These are phyloP conservation scores for Phocoena phocoena DNA, from an alignment of 2,113 vertebrate species.

Conservation along the genomic window DNA sequence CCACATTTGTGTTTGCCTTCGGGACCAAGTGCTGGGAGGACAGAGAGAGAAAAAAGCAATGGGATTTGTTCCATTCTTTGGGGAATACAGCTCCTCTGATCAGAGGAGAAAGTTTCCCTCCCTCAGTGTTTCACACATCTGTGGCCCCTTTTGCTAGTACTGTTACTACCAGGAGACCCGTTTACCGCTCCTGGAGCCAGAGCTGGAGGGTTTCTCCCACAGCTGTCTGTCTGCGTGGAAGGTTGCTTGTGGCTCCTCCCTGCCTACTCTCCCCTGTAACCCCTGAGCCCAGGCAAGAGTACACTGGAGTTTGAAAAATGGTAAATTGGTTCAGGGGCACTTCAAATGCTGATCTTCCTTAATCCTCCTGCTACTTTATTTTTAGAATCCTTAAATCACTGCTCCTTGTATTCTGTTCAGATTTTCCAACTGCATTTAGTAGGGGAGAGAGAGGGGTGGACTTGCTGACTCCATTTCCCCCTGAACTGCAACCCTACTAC, in stretches of 20 bases:
- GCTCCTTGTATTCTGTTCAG: background rate
- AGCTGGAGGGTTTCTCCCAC: background rate
- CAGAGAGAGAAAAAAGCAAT: background rate
- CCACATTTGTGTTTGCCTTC: background rate
- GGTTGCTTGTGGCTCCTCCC: background rate
- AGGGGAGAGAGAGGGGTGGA: background rate
- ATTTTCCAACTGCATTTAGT: background rate
- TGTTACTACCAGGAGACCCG: background rate
- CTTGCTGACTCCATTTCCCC: background rate
- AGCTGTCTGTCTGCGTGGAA: background rate
- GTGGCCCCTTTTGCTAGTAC: background rate
- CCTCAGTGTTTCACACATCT: background rate
- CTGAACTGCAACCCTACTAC: background rate
- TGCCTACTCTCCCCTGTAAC: fast-evolving
- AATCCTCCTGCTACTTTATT: background rate
- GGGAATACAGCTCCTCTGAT: background rate
- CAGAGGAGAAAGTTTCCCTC: background rate
- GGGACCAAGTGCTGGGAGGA: background rate
- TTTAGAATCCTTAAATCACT: background rate
- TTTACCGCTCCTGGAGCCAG: background rate
- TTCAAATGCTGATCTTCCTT: background rate
- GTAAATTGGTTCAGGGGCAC: background rate
- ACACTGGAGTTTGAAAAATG: background rate
- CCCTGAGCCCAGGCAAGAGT: background rate
- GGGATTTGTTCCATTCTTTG: background rate